Conservation (phyloP, 2,888 invertebrate species). For the Chrysolina oricalcia region DNA sequence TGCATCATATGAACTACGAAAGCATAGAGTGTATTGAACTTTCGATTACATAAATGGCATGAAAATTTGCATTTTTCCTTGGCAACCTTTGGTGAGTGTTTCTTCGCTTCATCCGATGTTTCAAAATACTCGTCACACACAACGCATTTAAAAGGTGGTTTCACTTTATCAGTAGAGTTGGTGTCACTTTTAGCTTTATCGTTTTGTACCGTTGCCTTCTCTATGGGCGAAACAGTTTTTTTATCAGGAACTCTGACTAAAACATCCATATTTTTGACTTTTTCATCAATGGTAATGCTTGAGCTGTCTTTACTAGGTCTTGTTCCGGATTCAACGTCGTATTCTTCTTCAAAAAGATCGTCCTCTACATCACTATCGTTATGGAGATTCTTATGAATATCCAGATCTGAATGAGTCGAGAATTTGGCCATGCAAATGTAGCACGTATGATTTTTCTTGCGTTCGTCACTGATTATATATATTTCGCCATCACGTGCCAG, state of each 20-base stretch:
- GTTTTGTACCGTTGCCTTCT: neutral
- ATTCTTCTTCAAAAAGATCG: conserved; percentile 45
- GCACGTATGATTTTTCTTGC: conserved; percentile 45
- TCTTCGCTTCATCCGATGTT: conserved; percentile 51
- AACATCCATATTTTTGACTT: conserved; percentile 35
- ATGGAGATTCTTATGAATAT: conserved; percentile 42
- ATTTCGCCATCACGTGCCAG: conserved; percentile 2
- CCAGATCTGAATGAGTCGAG: conserved; percentile 28
- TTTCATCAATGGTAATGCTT: conserved; percentile 27
- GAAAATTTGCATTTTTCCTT: conserved; percentile 53
- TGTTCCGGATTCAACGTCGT: neutral
- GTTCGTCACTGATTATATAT: conserved; percentile 35
- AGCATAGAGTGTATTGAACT: conserved; percentile 56
- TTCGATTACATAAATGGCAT: conserved; percentile 53
- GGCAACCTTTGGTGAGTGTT: conserved; percentile 38
- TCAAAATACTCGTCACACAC: conserved; percentile 54
- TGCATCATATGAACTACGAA: conserved; percentile 58
- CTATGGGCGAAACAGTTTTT: conserved; percentile 15
- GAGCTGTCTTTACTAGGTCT: neutral
- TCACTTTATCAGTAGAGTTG: neutral
- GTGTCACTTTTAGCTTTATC: neutral
- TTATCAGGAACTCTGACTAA: conserved; percentile 9
- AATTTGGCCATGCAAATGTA: conserved; percentile 52
- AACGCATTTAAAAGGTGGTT: conserved; percentile 55
- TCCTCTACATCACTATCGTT: conserved; percentile 41